phyloP scores from a whole-genome alignment of 2,113 vertebrate species.

The Oxyura jamaicensis region DNA sequence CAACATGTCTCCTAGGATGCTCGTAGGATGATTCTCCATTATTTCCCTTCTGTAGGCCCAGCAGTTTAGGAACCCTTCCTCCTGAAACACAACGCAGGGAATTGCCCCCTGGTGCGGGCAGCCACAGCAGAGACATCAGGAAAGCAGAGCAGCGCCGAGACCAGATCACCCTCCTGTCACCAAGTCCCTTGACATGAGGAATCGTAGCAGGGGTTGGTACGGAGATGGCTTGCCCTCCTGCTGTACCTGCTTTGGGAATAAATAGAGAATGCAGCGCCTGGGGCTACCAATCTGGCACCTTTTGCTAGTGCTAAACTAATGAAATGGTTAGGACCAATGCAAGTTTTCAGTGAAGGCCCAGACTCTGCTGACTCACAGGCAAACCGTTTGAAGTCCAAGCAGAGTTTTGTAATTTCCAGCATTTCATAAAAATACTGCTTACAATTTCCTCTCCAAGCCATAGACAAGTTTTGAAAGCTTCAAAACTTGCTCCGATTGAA shows the following conservation, averaged over 20 bases:
- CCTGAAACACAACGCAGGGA: neutral
- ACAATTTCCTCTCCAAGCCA: neutral
- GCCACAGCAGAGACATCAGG: neutral
- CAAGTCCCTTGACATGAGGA: neutral
- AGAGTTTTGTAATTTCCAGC: slow-evolving; percentile 37
- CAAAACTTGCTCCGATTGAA: slow-evolving; percentile 10
- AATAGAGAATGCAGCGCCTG: neutral
- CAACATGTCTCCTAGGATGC: neutral
- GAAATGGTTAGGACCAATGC: neutral
- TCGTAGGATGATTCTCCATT: neutral
- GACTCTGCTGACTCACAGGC: neutral
- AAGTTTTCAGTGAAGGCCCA: neutral
- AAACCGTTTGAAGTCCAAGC: neutral
- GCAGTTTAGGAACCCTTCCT: neutral
- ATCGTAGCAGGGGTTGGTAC: neutral
- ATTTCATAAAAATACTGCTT: slow-evolving; percentile 35
- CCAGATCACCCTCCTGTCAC: neutral
- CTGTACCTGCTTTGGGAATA: slow-evolving; percentile 5
- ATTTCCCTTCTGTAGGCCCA: neutral
- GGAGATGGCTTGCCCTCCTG: neutral
- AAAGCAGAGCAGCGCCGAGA: neutral
- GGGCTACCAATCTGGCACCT: slow-evolving; percentile 4
- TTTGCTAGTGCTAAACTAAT: slow-evolving; percentile 19
- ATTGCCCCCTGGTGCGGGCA: accelerated
- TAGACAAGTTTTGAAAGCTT: neutral